These are phyloP conservation scores for Sarcophaga subvicina DNA, from an alignment of 2,888 invertebrate genomes.

Conservation along the genomic window DNA sequence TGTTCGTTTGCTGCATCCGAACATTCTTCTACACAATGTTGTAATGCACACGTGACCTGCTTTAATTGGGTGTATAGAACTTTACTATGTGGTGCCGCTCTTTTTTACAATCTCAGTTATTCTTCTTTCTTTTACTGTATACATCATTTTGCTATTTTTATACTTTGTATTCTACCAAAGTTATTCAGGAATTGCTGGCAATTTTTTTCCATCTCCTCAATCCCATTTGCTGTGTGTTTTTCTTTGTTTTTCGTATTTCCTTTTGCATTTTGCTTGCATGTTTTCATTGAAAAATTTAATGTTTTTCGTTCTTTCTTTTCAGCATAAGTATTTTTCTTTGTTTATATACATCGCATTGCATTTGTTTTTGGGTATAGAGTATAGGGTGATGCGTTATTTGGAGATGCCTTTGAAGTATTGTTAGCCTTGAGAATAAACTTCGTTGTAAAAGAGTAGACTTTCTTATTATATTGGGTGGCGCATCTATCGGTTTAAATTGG, in stretches of 20 bases:
- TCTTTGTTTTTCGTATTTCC: constrained; percentile 1
- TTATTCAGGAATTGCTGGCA: constrained; percentile 35
- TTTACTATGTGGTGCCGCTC: neutral
- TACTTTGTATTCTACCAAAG: constrained; percentile 56
- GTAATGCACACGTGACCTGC: constrained; percentile 64
- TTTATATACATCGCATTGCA: neutral
- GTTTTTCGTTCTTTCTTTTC: constrained; percentile 27
- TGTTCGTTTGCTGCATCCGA: constrained; percentile 62
- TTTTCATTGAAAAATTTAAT: constrained; percentile 48
- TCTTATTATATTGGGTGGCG: too few species aligned
- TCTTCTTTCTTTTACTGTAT: constrained; percentile 14
- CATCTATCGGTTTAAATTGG: too few species aligned
- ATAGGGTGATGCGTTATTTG: too few species aligned
- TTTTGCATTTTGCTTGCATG: constrained; percentile 48
- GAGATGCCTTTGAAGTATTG: too few species aligned
- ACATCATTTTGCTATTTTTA: constrained; percentile 21
- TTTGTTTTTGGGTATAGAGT: too few species aligned
- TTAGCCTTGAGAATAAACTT: too few species aligned
- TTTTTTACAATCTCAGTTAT: constrained; percentile 23
- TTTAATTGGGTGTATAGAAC: constrained; percentile 30
- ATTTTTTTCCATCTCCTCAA: constrained; percentile 4
- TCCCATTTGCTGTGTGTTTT: neutral
- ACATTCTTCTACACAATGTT: constrained; percentile 46
- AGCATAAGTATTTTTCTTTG: constrained; percentile 29
- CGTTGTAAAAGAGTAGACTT: too few species aligned